Evolutionary conservation across 2,888 invertebrate genomes (phyloP), one percentile per base, ranked within the genome.

Genomic region (Drosophila birchii): DNA sequence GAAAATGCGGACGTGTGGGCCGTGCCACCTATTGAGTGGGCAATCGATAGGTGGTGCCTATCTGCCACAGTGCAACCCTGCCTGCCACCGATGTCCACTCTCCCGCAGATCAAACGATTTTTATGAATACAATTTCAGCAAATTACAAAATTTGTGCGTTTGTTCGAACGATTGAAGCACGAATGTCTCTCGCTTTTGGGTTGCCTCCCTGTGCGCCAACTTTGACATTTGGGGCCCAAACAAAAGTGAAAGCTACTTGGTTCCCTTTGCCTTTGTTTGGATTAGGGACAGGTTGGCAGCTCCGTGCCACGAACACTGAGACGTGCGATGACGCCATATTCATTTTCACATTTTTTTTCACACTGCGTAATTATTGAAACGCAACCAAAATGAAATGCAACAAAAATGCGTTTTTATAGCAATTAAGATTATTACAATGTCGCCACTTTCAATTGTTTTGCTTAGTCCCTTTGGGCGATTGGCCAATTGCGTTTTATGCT

Each of bases 281-380:
- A 8, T 11, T 61, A 23, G 14, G 34, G 59, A 54, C 66, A 58
- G 67, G 86, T 80, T 82, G 86, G 88, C 86, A 86, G 82, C 77
- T 43, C 82, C 57, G 32, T 55, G 51, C 44, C 34, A 41, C 53
- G 78, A 62, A 80, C 88, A 88, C 86, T 82, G 81, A 69, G 80
- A 68, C 74, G 79, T 74, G 51, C 61, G 54, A 34, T 47, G 78
- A 78, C 88, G 88, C 86, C 86, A 86, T 86, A 75, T 86, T 88
- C 80, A 63, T 86, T 86, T 86, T 86, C 88, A 86, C 88, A 49
- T 56, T 32, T 79, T 72, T 70, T 69, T 79, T 34, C 77, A 74
- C 88, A 88, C 66, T 73, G 61, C 76, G 68, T 43, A 76, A 45
- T 75, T 69, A 45, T 34, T 53, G 20, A 62, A 54, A 47, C 47